phyloP scores from a whole-genome alignment of 2,113 vertebrate species.

The Macquaria australasica region DNA sequence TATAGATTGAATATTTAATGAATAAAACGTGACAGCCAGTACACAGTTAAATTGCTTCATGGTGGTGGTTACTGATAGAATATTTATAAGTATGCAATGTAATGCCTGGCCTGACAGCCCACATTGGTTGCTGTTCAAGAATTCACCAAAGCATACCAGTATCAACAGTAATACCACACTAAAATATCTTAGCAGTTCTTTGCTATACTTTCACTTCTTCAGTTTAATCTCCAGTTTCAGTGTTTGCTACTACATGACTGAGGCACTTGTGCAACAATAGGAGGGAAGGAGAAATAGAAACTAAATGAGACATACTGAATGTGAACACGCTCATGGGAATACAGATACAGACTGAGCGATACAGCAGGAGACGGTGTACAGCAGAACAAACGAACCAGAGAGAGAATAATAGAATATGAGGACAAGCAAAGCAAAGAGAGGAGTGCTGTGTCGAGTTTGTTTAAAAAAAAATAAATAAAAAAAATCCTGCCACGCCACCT shows the following conservation, averaged over 20 bases:
- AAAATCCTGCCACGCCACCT: conserved; percentile 28
- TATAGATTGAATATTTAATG: not conserved
- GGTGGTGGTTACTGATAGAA: not conserved
- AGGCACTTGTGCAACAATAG: conserved; percentile 54
- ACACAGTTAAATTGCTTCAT: not conserved
- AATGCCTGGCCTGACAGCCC: not conserved
- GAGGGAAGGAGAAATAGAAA: conserved; percentile 39
- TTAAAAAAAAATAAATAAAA: conserved; percentile 7
- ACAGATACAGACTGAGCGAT: conserved; percentile 56
- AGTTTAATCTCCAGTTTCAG: conserved; percentile 35
- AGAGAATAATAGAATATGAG: conserved; percentile 73
- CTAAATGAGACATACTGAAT: conserved; percentile 62
- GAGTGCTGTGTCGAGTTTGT: conserved; percentile 33
- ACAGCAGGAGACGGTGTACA: conserved; percentile 54
- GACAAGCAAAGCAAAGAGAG: conserved; percentile 41
- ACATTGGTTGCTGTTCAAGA: conserved; percentile 1
- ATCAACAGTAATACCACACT: not conserved
- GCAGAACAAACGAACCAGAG: conserved; percentile 56
- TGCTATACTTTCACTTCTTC: not conserved
- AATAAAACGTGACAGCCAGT: not conserved
- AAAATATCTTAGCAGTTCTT: conserved; percentile 7
- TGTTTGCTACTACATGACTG: conserved; percentile 39
- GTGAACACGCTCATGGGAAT: conserved; percentile 55
- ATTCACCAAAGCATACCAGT: not conserved
- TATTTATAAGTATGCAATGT: not conserved